Conservation (phyloP, 2,113 vertebrate species). For the Boulengerochromis microlepis region DNA sequence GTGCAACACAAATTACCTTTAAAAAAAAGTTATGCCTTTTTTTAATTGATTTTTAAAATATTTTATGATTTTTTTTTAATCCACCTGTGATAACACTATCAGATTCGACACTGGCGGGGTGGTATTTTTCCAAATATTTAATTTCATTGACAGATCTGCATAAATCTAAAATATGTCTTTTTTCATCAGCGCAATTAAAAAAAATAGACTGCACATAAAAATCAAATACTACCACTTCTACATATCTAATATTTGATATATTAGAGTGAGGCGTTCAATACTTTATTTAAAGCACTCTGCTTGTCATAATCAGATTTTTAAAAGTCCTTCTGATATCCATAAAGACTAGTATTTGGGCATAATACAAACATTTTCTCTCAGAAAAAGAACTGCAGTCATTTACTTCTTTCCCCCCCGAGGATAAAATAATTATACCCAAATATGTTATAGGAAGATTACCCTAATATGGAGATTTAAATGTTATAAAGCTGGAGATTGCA, state of each 20-base stretch:
- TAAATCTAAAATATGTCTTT: neutral
- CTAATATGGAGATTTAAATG: slow-evolving; percentile 8
- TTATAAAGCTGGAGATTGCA: slow-evolving; percentile 6
- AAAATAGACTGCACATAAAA: neutral
- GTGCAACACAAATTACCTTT: neutral
- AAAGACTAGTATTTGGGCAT: neutral
- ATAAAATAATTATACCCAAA: slow-evolving; percentile 6
- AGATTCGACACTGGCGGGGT: rapidly evolving
- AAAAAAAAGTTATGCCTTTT: neutral
- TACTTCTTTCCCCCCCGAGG: neutral
- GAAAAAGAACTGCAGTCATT: neutral
- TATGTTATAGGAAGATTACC: neutral
- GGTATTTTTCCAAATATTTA: neutral
- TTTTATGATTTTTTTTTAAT: neutral
- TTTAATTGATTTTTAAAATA: neutral
- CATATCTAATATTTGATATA: neutral
- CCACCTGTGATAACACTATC: neutral
- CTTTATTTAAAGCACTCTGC: neutral
- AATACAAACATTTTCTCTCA: neutral
- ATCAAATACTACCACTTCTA: neutral
- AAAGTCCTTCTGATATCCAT: neutral
- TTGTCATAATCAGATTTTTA: neutral
- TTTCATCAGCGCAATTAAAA: neutral
- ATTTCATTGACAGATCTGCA: neutral
- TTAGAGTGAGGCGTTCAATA: neutral